Conservation (phyloP, 2,888 invertebrate genomes). For the Augiades crinisus region DNA sequence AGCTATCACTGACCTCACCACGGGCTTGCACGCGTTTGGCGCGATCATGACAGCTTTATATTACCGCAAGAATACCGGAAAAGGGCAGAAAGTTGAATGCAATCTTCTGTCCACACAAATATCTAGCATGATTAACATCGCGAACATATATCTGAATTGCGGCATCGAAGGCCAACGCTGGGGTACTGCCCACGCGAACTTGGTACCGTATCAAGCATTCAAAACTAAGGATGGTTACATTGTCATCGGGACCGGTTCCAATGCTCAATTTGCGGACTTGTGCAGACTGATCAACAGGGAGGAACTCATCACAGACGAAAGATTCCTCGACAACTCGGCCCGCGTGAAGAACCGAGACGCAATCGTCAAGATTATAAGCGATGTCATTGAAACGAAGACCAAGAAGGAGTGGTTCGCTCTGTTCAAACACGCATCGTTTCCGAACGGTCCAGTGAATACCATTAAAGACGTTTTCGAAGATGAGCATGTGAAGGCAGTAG, state of each 20-base stretch:
- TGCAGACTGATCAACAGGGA: slow-evolving; percentile 83
- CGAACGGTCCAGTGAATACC: slow-evolving; percentile 94
- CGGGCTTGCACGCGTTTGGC: slow-evolving; percentile 96
- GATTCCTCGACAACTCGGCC: slow-evolving; percentile 86
- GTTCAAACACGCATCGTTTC: slow-evolving; percentile 89
- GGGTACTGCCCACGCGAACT: slow-evolving; percentile 97
- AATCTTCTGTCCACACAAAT: slow-evolving; percentile 96
- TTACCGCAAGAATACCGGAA: slow-evolving; percentile 87
- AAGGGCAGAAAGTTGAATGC: slow-evolving; percentile 96
- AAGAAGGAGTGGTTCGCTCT: slow-evolving; percentile 87
- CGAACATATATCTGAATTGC: slow-evolving; percentile 93
- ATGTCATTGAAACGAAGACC: slow-evolving; percentile 81
- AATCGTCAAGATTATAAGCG: slow-evolving; percentile 83
- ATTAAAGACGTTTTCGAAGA: slow-evolving; percentile 93
- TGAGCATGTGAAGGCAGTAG: slow-evolving; percentile 89
- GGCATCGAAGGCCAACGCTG: slow-evolving; percentile 88
- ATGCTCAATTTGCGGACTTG: slow-evolving; percentile 88
- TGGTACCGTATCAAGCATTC: slow-evolving; percentile 97
- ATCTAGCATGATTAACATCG: slow-evolving; percentile 93
- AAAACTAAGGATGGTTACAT: slow-evolving; percentile 90
- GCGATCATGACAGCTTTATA: slow-evolving; percentile 95
- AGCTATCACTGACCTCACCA: slow-evolving; percentile 95
- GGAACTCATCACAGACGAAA: slow-evolving; percentile 82
- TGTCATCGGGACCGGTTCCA: slow-evolving; percentile 93
- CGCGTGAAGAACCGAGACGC: slow-evolving; percentile 89